phyloP scores from a whole-genome alignment of 37 sponge, comb jelly and placozoan species.

The Eunapius fragilis region DNA sequence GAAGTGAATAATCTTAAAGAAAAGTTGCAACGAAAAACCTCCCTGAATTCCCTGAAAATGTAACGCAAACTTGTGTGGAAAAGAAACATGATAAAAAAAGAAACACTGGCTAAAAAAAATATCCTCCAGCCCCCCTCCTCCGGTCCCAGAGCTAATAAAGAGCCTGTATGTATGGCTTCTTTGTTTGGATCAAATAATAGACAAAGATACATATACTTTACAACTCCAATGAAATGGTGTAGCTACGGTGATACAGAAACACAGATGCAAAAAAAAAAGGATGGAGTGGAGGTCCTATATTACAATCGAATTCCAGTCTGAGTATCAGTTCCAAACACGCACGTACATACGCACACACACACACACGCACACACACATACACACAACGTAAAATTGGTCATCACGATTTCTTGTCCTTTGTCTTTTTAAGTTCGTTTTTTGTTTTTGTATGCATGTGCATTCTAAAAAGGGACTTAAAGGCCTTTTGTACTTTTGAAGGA shows the following conservation, averaged over 20 bases:
- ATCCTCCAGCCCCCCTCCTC: not conserved
- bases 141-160: not conserved
- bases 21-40: not conserved
- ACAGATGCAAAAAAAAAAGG: not conserved
- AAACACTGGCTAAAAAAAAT: not conserved
- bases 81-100: not conserved
- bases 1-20: not conserved
- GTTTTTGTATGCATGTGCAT: no score
- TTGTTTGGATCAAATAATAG: not conserved
- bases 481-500: slow-evolving; percentile 70
- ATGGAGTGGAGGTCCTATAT: not conserved
- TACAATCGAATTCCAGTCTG: not conserved
- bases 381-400: not conserved
- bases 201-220: not conserved
- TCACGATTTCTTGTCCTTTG: no score
- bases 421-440: no score
- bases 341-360: no score
- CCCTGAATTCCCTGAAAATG: no score
- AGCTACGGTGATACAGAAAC: not conserved
- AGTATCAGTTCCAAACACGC: not conserved
- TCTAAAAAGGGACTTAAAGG: not conserved
- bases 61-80: not conserved
- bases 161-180: not conserved
- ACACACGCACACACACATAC: no score
- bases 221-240: not conserved